These are phyloP conservation scores for Papilio elwesi DNA, from an alignment of 2,888 invertebrate species.

Conservation along the genomic window DNA sequence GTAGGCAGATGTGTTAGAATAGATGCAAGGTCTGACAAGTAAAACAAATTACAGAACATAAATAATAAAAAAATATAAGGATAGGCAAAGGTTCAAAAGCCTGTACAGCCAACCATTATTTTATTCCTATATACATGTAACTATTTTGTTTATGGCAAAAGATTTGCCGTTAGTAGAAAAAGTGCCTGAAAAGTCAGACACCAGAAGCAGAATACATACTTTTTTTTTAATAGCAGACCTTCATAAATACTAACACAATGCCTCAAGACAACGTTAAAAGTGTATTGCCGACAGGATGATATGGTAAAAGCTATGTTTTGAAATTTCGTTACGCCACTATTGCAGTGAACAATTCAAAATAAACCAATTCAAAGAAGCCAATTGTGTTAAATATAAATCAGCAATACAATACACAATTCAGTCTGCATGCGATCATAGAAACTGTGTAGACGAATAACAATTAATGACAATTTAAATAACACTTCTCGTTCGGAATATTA, in stretches of 20 bases:
- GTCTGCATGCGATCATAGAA: slow-evolving; percentile 54
- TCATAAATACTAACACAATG: slow-evolving; percentile 42
- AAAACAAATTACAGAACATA: neutral
- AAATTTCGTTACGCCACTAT: slow-evolving; percentile 62
- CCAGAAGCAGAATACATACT: neutral
- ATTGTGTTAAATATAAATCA: slow-evolving; percentile 68
- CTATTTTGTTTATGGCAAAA: too few relatives aligned
- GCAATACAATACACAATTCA: slow-evolving; percentile 67
- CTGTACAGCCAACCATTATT: too few relatives aligned
- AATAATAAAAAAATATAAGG: neutral
- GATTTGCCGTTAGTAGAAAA: neutral
- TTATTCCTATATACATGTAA: too few relatives aligned
- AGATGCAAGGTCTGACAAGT: slow-evolving; percentile 19
- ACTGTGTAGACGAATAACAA: slow-evolving; percentile 39
- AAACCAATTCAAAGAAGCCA: slow-evolving; percentile 63
- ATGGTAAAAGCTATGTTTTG: slow-evolving; percentile 65
- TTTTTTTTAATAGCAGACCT: slow-evolving; percentile 39
- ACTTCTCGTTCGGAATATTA: neutral
- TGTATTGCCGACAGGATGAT: slow-evolving; percentile 77
- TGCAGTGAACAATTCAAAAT: slow-evolving; percentile 50
- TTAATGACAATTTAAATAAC: slow-evolving; percentile 12
- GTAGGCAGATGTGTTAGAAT: slow-evolving; percentile 32
- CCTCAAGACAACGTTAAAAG: slow-evolving; percentile 60
- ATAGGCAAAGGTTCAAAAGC: neutral
- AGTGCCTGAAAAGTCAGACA: neutral